These are phyloP conservation scores for Euwallacea fornicatus DNA, from an alignment of 1,140 invertebrate species.

Conservation along the genomic window DNA sequence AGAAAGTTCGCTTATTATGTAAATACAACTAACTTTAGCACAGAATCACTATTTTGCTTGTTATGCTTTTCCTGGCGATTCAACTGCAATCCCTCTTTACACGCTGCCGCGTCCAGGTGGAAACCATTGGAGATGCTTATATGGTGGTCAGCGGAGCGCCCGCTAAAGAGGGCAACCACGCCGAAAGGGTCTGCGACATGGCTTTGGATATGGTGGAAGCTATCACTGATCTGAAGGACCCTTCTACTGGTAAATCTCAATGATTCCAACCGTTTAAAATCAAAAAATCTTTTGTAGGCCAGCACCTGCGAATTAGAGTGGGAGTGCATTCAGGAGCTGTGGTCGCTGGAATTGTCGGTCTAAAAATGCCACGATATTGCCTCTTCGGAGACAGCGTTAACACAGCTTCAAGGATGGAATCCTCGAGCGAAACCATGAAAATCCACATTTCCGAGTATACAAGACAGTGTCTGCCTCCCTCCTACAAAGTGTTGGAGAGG, in stretches of 20 bases:
- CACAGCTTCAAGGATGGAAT: constrained; percentile 90
- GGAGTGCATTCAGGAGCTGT: constrained; percentile 90
- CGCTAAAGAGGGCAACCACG: constrained; percentile 85
- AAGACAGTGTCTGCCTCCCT: constrained; percentile 70
- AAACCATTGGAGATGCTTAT: constrained; percentile 96
- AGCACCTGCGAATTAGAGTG: constrained; percentile 85
- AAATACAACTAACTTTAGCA: not conserved
- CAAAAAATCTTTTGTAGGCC: constrained; percentile 58
- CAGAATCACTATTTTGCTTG: constrained; percentile 15
- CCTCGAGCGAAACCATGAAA: constrained; percentile 87
- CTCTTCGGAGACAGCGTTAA: constrained; percentile 93
- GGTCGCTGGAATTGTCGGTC: constrained; percentile 91
- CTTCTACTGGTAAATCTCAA: constrained; percentile 72
- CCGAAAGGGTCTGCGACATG: constrained; percentile 93
- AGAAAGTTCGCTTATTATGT: no score
- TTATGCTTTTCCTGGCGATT: constrained; percentile 24
- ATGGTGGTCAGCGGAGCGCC: constrained; percentile 97
- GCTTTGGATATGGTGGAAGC: constrained; percentile 95
- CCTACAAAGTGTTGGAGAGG: constrained; percentile 77
- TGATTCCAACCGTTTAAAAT: not conserved
- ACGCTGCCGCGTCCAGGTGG: constrained; percentile 67
- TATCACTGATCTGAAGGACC: constrained; percentile 87
- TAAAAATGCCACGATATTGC: constrained; percentile 92
- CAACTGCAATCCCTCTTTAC: constrained; percentile 29
- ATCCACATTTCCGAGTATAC: constrained; percentile 93